These are phyloP conservation scores for Tretioscincus oriximinensis DNA, from an alignment of 2,113 vertebrate genomes.

Conservation along the genomic window DNA sequence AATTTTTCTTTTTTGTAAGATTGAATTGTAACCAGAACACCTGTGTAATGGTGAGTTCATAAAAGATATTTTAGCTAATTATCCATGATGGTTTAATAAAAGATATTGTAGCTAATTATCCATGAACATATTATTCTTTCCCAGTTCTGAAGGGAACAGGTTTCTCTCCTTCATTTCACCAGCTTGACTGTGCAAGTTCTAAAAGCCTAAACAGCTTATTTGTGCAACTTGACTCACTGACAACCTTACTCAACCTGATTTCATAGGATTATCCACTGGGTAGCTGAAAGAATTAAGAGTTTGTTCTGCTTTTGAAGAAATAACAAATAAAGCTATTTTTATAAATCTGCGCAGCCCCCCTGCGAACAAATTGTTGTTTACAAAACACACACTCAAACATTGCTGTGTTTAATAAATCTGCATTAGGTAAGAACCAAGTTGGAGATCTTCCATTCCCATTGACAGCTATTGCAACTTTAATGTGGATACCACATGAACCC, in stretches of 20 bases:
- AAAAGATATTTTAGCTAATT: constrained; percentile 31
- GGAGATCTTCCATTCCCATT: background rate
- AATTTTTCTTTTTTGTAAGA: constrained; percentile 21
- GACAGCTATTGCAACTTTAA: background rate
- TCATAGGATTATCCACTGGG: constrained; percentile 49
- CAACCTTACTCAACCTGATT: constrained; percentile 53
- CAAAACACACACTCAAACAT: constrained; percentile 17
- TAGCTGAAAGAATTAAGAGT: constrained; percentile 47
- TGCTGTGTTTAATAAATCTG: constrained; percentile 3
- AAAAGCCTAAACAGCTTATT: constrained; percentile 52
- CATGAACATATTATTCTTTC: constrained; percentile 30
- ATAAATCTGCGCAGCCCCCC: constrained; percentile 20
- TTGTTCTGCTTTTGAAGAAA: constrained; percentile 45
- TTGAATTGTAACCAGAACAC: constrained; percentile 4
- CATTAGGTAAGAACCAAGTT: background rate
- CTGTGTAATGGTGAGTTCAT: background rate
- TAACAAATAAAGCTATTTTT: constrained; percentile 54
- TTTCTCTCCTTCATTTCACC: constrained; percentile 45
- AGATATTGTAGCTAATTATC: constrained; percentile 34
- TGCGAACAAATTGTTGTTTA: background rate
- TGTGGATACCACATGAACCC: background rate
- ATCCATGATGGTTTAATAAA: constrained; percentile 9
- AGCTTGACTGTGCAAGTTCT: constrained; percentile 56
- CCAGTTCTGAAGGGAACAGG: constrained; percentile 15
- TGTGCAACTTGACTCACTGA: constrained; percentile 53